Percentiles rank a stretch among this genome's conserved stretches.
These are phyloP conservation scores for Oligia strigilis DNA, from an alignment of 2,888 invertebrate species.

Conservation along the genomic window DNA sequence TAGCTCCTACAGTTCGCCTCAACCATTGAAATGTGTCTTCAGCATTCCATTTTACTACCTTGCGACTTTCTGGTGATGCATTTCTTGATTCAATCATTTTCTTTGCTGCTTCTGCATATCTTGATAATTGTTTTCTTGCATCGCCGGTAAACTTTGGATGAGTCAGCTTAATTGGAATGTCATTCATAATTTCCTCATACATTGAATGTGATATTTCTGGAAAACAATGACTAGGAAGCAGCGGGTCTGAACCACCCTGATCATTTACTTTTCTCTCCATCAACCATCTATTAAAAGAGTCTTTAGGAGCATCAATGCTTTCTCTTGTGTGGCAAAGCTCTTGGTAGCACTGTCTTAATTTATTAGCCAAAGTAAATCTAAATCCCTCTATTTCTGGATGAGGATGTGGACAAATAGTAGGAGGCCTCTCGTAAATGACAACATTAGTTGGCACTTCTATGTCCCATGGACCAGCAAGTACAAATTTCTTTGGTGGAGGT, in stretches of 20 bases:
- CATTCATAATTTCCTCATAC: conserved; percentile 99
- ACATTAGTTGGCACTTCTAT: conserved; percentile 98
- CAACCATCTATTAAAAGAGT: conserved; percentile 98
- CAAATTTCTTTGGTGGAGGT: conserved; percentile 96
- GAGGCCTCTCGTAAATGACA: conserved; percentile 96
- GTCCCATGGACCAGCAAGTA: conserved; percentile 98
- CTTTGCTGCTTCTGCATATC: conserved; percentile 99
- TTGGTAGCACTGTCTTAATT: conserved; percentile 97
- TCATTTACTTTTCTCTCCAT: conserved; percentile 98
- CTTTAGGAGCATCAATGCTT: conserved; percentile 98
- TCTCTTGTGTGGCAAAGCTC: conserved; percentile 98
- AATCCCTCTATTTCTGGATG: conserved; percentile 98
- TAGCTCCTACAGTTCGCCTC: conserved; percentile 97
- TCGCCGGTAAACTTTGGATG: conserved; percentile 98
- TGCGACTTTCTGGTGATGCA: conserved; percentile 97
- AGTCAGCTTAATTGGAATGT: conserved; percentile 98
- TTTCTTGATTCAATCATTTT: conserved; percentile 98
- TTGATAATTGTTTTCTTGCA: conserved; percentile 97
- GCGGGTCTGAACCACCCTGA: conserved; percentile 96
- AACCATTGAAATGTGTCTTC: conserved; percentile 99
- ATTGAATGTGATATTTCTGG: conserved; percentile 98
- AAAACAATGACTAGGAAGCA: conserved; percentile 97
- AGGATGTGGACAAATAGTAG: conserved; percentile 96
- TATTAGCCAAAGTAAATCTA: conserved; percentile 95
- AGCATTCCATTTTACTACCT: conserved; percentile 99